Percentiles rank a stretch among this genome's conserved stretches.
phyloP scores from a whole-genome alignment of 1,140 invertebrate genomes.

The Choristoneura fumiferana region DNA sequence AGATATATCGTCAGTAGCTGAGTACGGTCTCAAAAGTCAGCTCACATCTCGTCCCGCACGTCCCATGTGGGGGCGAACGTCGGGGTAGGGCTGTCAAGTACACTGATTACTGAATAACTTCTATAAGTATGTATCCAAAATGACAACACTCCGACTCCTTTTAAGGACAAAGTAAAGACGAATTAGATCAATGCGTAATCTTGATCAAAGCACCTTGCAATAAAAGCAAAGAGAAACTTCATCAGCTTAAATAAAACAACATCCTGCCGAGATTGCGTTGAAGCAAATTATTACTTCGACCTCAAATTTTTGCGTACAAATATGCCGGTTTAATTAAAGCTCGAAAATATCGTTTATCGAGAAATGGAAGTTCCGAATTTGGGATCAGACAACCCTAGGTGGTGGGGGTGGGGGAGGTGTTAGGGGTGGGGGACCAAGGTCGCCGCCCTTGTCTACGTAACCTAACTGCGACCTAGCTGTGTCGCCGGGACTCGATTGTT shows the following conservation, averaged over 20 bases:
- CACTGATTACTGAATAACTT: too few species aligned
- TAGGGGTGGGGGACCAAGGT: constrained; percentile 41
- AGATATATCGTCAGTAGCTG: constrained; percentile 28
- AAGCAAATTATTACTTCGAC: background rate
- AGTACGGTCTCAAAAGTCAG: constrained; percentile 51
- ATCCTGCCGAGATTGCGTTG: too few species aligned
- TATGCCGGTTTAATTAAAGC: background rate
- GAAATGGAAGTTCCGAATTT: background rate
- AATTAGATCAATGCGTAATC: too few species aligned
- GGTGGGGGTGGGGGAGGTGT: constrained; percentile 20
- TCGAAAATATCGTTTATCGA: constrained; percentile 3
- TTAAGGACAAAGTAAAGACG: too few species aligned
- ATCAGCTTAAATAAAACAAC: background rate
- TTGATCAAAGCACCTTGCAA: too few species aligned
- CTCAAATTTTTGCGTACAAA: constrained; percentile 1
- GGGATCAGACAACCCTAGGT: constrained; percentile 7
- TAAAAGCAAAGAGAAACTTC: background rate
- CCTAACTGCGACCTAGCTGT: constrained; percentile 52
- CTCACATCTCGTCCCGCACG: constrained; percentile 45
- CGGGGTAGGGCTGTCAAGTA: background rate
- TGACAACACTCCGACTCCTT: too few species aligned
- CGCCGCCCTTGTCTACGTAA: constrained; percentile 55
- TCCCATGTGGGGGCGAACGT: background rate
- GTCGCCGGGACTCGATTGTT: constrained; percentile 40
- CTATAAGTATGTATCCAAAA: too few species aligned